These are phyloP conservation scores for Tapirus terrestris DNA, from an alignment of 2,113 vertebrate species.

Conservation along the genomic window DNA sequence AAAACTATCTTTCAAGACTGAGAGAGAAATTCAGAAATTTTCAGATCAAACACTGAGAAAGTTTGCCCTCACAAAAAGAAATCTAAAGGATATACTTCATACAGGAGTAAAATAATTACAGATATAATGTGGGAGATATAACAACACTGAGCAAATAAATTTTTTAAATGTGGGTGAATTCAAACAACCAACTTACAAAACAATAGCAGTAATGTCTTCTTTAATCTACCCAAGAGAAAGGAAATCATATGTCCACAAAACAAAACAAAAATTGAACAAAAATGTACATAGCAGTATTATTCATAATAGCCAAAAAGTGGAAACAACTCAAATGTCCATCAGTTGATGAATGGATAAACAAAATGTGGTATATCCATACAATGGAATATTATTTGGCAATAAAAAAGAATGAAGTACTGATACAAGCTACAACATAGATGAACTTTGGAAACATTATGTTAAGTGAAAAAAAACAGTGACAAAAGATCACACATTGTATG, in stretches of 20 bases:
- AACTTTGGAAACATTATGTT: not conserved
- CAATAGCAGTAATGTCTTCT: too few relatives aligned
- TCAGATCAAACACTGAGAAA: not conserved
- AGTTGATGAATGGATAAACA: not conserved
- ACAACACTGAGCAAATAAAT: not conserved
- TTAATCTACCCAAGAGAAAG: not conserved
- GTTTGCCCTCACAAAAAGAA: not conserved
- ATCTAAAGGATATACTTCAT: not conserved
- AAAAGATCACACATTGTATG: not conserved
- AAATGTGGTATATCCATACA: not conserved
- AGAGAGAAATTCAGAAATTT: not conserved
- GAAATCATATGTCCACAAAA: not conserved
- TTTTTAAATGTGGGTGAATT: not conserved
- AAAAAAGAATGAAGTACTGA: not conserved
- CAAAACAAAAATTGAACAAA: not conserved
- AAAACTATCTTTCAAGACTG: not conserved
- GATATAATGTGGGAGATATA: not conserved
- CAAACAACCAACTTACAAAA: not conserved
- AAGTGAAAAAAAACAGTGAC: not conserved
- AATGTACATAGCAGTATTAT: not conserved
- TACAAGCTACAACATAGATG: not conserved
- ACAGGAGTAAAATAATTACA: not conserved
- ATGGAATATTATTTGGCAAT: not conserved
- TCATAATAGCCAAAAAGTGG: not conserved
- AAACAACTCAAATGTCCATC: not conserved